A percentile compares a stretch with the other conserved stretches of the same genome.
Evolutionary conservation across 2,797 vertebrate species (phyloP).

Genomic region (Anas capensis): DNA sequence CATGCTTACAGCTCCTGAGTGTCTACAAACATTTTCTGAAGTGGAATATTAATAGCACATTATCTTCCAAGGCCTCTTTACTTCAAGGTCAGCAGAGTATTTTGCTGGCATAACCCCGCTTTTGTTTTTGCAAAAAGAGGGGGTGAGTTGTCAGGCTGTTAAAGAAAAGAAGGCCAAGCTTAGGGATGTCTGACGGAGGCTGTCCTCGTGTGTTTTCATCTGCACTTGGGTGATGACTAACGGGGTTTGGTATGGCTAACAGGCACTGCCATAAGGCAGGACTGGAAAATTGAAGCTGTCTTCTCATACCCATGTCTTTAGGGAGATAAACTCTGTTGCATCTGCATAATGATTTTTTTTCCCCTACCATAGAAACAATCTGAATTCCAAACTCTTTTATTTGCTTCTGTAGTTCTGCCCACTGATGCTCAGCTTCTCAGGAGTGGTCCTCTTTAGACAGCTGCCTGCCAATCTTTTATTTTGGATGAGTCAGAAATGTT

Average conservation of each 20-base stretch:
- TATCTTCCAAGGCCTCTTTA: not conserved
- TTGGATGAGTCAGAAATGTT: not conserved
- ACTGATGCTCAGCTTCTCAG: rapidly evolving
- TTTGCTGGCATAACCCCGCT: not conserved
- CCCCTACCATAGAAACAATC: not conserved
- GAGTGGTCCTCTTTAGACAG: not conserved
- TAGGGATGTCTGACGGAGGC: conserved; percentile 3
- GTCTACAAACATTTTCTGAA: not conserved
- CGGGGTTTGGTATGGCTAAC: not conserved
- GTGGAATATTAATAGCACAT: not conserved
- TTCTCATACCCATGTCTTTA: not conserved
- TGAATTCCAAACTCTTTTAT: not conserved
- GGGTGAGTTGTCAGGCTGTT: not conserved
- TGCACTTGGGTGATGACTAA: not conserved
- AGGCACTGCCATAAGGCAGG: not conserved
- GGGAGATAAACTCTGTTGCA: not conserved
- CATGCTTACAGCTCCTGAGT: not conserved
- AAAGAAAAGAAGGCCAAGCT: not conserved
- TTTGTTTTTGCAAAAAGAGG: not conserved
- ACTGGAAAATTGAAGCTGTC: not conserved
- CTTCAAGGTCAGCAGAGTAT: not conserved
- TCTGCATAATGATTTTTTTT: not conserved
- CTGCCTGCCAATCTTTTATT: not conserved
- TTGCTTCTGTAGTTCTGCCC: not conserved
- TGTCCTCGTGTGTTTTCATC: not conserved